A percentile compares a stretch with the other conserved stretches of the same genome.
Conservation (phyloP, 2,888 invertebrate species). For the Cephus sareptanus region DNA sequence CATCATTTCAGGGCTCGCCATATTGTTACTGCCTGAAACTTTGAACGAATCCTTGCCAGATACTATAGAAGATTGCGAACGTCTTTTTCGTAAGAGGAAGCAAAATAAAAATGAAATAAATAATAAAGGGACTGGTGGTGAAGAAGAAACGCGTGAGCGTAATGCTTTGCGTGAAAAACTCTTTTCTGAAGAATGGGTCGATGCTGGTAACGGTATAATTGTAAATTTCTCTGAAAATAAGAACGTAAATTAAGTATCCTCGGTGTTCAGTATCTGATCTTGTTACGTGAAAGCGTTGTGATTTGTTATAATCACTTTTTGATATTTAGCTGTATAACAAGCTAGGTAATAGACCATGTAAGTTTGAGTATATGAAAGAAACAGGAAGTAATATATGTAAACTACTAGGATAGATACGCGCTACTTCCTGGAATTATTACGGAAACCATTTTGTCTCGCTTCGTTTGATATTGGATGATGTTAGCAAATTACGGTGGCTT, state of each 20-base stretch:
- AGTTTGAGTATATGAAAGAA: not conserved
- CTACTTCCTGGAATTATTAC: not conserved
- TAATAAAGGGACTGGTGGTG: not conserved
- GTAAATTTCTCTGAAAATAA: conserved; percentile 55
- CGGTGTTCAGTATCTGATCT: not conserved
- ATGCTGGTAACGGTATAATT: conserved; percentile 58
- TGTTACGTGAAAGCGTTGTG: not conserved
- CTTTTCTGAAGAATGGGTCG: conserved; percentile 59
- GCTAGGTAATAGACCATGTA: not conserved
- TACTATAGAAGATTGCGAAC: conserved; percentile 37
- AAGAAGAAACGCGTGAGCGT: conserved; percentile 34
- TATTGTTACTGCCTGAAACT: conserved; percentile 51
- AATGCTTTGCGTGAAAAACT: conserved; percentile 53
- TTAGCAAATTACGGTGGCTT: not conserved
- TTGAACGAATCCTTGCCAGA: conserved; percentile 45
- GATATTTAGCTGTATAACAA: not conserved
- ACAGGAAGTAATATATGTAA: not conserved
- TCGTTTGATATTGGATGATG: not conserved
- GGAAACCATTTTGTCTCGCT: not conserved
- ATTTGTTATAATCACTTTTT: not conserved
- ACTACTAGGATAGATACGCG: not conserved
- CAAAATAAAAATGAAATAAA: conserved; percentile 21
- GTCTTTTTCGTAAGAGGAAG: conserved; percentile 19
- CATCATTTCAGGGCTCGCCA: conserved; percentile 40
- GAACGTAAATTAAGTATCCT: conserved; percentile 22